Base-by-base conservation (phyloP, 2,797 vertebrate genomes). In the Gymnodraco acuticeps region DNA sequence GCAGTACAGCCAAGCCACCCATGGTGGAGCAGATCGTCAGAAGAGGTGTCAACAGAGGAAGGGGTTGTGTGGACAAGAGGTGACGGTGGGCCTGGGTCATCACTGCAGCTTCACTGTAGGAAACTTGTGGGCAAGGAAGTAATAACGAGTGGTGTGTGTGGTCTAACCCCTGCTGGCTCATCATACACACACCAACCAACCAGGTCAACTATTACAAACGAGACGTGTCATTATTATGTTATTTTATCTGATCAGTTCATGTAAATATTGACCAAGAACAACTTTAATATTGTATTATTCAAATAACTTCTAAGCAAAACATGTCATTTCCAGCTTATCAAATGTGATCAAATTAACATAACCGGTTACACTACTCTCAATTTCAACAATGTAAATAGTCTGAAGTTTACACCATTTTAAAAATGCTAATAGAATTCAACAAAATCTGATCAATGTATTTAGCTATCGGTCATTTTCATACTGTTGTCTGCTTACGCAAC, bases 41-140 rank as follows among this genome's bases (percentile, higher is more conserved):
- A 48, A 33, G 81, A 92, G 90, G 91, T 89, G 89, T 90, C 81
- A 87, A 75, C n/a, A 78, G 82, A 85, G 90, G 90, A 91, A 90
- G 83, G 70, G 75, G 58, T 69, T 69, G 65, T 78, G 66, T 65
- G 75, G 70, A 83, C 69, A 43, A 70, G 70, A 70, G 75, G 79
- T 50, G 77, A 67, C 33, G 60, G 20, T 50, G 74, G 64, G 59
- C 67, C 46, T 58, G 60, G 81, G 63, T 85, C 86, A 73, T 84
- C 74, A 63, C 63, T 79, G 64, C 4, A 10, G 68, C 52, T 48
- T 77, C 66, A 60, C 64, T 84, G 81, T 55, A 27, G 72, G 42
- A 19, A 61, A 71, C 19, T 69, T 63, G 55, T 59, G 45, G 64
- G 45, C 41, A 55, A 87, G 82, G 82, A 86, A 86, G 81, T 73